Conservation (phyloP, 2,888 invertebrate species). For the Synanthedon myopaeformis region DNA sequence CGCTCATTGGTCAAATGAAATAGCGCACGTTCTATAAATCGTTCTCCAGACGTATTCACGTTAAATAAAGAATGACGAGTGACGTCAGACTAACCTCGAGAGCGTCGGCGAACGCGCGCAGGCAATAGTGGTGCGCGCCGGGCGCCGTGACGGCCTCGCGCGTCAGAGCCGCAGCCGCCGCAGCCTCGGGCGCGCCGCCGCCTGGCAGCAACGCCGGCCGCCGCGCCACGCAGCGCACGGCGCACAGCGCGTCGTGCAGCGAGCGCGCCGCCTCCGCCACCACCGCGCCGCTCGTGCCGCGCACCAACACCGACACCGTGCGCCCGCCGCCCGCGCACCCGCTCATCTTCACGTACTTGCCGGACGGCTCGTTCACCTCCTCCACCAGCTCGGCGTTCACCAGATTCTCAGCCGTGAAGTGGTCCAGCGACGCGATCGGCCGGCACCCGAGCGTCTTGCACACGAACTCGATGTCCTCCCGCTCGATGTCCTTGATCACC, state of each 20-base stretch:
- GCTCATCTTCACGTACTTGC: slow-evolving; percentile 85
- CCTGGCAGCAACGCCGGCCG: slow-evolving; percentile 93
- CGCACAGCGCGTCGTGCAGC: slow-evolving; percentile 90
- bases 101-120: slow-evolving; percentile 95
- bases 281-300: slow-evolving; percentile 87
- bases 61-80: too few species aligned
- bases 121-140: slow-evolving; percentile 95
- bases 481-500: slow-evolving; percentile 97
- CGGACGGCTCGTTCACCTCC: slow-evolving; percentile 89
- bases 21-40: too few species aligned
- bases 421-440: slow-evolving; percentile 98
- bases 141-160: slow-evolving; percentile 84
- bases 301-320: slow-evolving; percentile 92
- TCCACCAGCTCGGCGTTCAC: slow-evolving; percentile 94
- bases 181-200: slow-evolving; percentile 98
- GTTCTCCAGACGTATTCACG: too few species aligned
- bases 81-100: slow-evolving; percentile 72
- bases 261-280: slow-evolving; percentile 92
- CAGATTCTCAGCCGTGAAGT: slow-evolving; percentile 93
- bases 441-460: slow-evolving; percentile 94
- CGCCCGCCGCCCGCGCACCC: slow-evolving; percentile 89
- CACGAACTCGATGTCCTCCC: slow-evolving; percentile 98
- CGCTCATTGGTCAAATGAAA: too few species aligned
- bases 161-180: slow-evolving; percentile 86
- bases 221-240: slow-evolving; percentile 96